phyloP scores from a whole-genome alignment of 2,113 vertebrate genomes.

The Podarcis raffonei region DNA sequence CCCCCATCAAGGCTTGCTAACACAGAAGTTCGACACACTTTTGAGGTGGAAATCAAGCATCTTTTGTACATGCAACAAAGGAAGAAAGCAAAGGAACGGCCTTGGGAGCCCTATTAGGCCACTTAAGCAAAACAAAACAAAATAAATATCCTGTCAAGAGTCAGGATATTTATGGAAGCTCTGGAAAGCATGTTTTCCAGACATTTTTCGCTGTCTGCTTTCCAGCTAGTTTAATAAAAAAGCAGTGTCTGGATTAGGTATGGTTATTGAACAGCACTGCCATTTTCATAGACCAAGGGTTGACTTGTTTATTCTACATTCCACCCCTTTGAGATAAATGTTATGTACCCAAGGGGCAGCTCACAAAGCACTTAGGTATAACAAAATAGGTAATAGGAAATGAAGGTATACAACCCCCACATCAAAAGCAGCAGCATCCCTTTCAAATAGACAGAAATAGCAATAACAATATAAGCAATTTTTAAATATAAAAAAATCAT shows the following conservation, averaged over 20 bases:
- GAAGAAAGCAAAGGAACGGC: neutral
- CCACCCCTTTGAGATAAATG: no score
- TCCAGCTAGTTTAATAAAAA: neutral
- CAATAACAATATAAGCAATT: neutral
- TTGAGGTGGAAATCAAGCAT: neutral
- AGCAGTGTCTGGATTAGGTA: neutral
- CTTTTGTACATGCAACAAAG: neutral
- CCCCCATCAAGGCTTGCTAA: neutral
- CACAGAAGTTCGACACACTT: neutral
- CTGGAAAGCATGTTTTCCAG: neutral
- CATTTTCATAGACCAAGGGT: neutral
- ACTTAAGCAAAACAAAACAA: neutral
- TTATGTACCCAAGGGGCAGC: no score
- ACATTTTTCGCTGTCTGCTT: neutral
- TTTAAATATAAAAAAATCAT: no score
- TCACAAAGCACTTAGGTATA: no score
- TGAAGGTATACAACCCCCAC: neutral
- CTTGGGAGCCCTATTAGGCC: neutral
- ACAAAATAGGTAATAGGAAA: neutral
- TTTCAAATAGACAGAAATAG: neutral
- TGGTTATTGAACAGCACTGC: no score
- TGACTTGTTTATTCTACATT: no score
- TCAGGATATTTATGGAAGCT: neutral
- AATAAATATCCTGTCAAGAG: neutral
- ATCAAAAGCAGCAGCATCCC: neutral